Evolutionary conservation across 1,140 invertebrate species (phyloP).

Genomic region (Doryteuthis pealeii): DNA sequence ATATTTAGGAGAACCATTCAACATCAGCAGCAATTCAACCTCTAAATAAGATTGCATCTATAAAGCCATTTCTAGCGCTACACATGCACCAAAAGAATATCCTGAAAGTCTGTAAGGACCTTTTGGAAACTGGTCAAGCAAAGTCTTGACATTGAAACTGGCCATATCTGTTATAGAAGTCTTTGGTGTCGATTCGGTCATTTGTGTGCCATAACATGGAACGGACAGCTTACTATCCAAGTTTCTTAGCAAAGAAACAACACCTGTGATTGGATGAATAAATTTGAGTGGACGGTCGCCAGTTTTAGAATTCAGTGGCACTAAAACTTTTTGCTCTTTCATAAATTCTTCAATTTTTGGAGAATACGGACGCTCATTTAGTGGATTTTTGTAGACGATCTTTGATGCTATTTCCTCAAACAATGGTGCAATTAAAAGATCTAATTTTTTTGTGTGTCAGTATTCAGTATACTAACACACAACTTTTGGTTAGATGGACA

Average conservation of each 20-base stretch:
- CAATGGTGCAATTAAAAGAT: too few relatives aligned
- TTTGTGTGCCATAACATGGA: slow-evolving; percentile 85
- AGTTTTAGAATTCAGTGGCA: slow-evolving; percentile 48
- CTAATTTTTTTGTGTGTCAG: too few relatives aligned
- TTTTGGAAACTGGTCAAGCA: slow-evolving; percentile 73
- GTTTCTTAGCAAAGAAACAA: slow-evolving; percentile 64
- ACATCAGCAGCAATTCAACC: too few relatives aligned
- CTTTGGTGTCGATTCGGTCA: slow-evolving; percentile 73
- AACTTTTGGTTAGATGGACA: too few relatives aligned
- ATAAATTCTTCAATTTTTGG: neutral
- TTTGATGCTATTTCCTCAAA: too few relatives aligned
- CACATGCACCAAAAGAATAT: slow-evolving; percentile 89
- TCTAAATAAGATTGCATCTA: too few relatives aligned
- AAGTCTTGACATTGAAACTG: slow-evolving; percentile 46
- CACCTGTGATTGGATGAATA: slow-evolving; percentile 82
- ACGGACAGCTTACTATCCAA: slow-evolving; percentile 71
- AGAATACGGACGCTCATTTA: too few relatives aligned
- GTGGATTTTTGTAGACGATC: too few relatives aligned
- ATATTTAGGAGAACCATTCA: too few relatives aligned
- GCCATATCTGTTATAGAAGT: slow-evolving; percentile 72
- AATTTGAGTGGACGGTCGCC: slow-evolving; percentile 64
- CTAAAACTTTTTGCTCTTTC: slow-evolving; percentile 17
- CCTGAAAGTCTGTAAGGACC: slow-evolving; percentile 85
- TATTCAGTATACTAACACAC: too few relatives aligned
- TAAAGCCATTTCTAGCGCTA: slow-evolving; percentile 91